Evolutionary conservation across 1,140 invertebrate genomes (phyloP), one percentile per base, ranked within the genome.

Genomic region (Maniola jurtina): DNA sequence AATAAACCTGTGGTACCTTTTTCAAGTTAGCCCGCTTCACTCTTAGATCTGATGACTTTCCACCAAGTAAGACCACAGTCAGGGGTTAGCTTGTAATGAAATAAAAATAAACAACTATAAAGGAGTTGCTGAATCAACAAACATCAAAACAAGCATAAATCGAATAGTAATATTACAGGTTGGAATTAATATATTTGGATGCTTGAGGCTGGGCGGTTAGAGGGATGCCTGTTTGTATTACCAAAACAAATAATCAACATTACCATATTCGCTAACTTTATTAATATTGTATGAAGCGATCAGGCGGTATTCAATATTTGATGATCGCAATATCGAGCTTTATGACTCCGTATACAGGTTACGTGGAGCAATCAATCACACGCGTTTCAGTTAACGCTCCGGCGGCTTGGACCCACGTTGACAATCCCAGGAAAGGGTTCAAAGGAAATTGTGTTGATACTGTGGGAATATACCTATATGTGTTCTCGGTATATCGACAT

Each of bases 311-410:
- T 25, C 16, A 50, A 50, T 50, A 25, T 50, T 50, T 50, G 48
- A 50, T 16, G 48, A 50, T 50, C 48, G 48, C 48, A 16, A 50
- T 50, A 50, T 50, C 16, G 48, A 7, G 48, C 16, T 50, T 50
- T 50, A 50, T 50, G 48, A 50, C 48, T 15, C 48, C 48, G 48
- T 50, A 14, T 4, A 50, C 48, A 50, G 48, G 48, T 50, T 50
- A 16, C 48, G 14, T 1, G 48, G 15, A 50, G 48, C 48, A 14
- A 50, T 50, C 48, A 50, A 50, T 50, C 48, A 50, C 48, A 15
- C 48, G 48, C 48, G 16, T 50, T 5, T 16, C 14, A 15, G 14
- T 50, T 50, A 25, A 50, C 48, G 48, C 48, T 50, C 10, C 15
- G 10, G 6, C 14, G 48, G 16, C 3, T 50, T 16, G 14, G 14